These are phyloP conservation scores for Ormyrus pomaceus DNA, from an alignment of 2,888 invertebrate genomes.

Conservation along the genomic window DNA sequence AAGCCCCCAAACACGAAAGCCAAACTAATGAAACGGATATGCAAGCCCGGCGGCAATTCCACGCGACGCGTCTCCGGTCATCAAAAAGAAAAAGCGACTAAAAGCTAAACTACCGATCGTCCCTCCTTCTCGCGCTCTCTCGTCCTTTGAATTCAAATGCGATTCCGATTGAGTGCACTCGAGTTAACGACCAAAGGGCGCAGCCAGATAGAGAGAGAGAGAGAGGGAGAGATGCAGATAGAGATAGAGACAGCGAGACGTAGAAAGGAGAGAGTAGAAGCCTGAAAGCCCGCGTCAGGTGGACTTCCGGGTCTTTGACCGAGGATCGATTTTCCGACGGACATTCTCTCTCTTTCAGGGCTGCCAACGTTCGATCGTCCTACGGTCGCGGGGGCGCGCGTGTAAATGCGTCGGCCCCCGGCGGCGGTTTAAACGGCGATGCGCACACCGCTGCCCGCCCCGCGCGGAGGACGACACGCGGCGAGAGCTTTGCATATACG, in stretches of 20 bases:
- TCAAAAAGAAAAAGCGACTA: too few relatives aligned
- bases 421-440: not conserved
- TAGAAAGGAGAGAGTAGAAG: conserved; percentile 9
- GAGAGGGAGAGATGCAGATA: conserved; percentile 5
- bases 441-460: not conserved
- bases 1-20: too few relatives aligned
- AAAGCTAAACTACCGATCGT: not conserved
- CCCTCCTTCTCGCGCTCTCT: not conserved
- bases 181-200: conserved; percentile 26
- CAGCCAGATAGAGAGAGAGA: not conserved
- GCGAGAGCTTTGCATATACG: too few relatives aligned
- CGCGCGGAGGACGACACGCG: too few relatives aligned
- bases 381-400: not conserved
- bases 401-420: conserved; percentile 9
- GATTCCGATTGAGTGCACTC: conserved; percentile 44
- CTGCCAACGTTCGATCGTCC: conserved; percentile 37
- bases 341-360: conserved; percentile 28
- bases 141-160: conserved; percentile 37
- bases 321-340: conserved; percentile 51
- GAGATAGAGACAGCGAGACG: conserved; percentile 3
- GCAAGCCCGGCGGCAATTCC: too few relatives aligned
- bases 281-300: conserved; percentile 47
- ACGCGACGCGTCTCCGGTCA: too few relatives aligned
- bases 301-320: conserved; percentile 57
- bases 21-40: too few relatives aligned